A percentile compares a stretch with the other conserved stretches of the same genome.
phyloP scores from a whole-genome alignment of 2,888 invertebrate genomes.

The Oscheius myriophilus region DNA sequence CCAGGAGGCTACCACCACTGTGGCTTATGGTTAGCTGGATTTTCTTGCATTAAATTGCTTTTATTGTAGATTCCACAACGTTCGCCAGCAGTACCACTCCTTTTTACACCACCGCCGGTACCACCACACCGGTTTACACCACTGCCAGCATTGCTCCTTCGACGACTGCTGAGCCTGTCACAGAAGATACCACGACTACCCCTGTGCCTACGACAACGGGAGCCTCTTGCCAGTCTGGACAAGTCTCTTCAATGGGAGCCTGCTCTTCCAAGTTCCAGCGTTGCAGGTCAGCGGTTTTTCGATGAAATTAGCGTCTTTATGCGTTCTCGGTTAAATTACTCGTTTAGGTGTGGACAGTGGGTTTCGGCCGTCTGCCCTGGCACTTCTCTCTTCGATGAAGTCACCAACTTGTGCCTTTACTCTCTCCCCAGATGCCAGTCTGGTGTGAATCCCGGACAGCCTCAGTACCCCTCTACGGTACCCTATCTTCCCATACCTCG shows the following conservation, averaged over 20 bases:
- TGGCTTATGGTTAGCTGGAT: background rate
- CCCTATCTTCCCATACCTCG: too few relatives aligned
- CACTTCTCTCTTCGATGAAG: constrained; percentile 47
- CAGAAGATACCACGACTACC: background rate
- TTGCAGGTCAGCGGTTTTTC: constrained; percentile 14
- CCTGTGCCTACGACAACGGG: too few relatives aligned
- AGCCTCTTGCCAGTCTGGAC: too few relatives aligned
- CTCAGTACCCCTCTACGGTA: too few relatives aligned
- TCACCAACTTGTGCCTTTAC: constrained; percentile 48
- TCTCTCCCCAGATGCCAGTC: constrained; percentile 45
- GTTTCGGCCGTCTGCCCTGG: constrained; percentile 43
- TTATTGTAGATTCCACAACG: background rate
- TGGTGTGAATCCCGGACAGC: background rate
- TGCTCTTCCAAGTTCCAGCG: constrained; percentile 43
- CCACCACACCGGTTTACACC: background rate
- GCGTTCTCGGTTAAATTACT: background rate
- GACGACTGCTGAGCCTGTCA: background rate
- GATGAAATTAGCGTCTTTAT: background rate
- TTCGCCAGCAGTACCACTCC: background rate
- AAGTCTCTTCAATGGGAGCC: constrained; percentile 28
- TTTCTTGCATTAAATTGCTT: background rate
- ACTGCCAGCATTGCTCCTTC: background rate
- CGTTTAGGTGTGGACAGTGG: constrained; percentile 22
- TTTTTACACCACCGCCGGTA: background rate
- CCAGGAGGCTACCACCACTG: background rate